Percentiles rank a stretch among this genome's conserved stretches.
phyloP scores from a whole-genome alignment of 1,140 invertebrate species.

The Drosophila pseudoobscura region DNA sequence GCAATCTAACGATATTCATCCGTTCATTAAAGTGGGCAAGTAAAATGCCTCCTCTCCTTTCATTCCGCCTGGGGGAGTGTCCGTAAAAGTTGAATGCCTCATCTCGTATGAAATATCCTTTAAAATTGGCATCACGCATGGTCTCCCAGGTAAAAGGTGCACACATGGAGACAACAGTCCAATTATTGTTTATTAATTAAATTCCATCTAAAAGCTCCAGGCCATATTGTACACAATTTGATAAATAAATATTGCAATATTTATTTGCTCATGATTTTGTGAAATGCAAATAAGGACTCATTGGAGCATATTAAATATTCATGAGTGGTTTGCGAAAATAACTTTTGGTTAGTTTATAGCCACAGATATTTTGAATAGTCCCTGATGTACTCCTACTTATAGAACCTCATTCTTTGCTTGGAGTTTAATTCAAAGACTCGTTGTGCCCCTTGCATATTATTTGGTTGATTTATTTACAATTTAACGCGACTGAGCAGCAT shows the following conservation, averaged over 20 bases:
- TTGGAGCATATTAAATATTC: background rate
- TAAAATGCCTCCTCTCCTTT: slow-evolving; percentile 16
- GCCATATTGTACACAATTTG: slow-evolving; percentile 7
- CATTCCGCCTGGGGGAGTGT: background rate
- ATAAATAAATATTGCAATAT: slow-evolving; percentile 8
- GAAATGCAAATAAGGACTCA: slow-evolving; percentile 8
- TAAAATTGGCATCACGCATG: slow-evolving; percentile 26
- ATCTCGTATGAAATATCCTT: slow-evolving; percentile 9
- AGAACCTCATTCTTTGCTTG: background rate
- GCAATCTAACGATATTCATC: slow-evolving; percentile 20
- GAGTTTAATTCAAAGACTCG: slow-evolving; percentile 1
- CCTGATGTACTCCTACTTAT: too few relatives aligned
- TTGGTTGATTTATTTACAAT: slow-evolving; percentile 9
- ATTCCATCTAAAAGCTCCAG: slow-evolving; percentile 1
- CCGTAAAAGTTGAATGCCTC: slow-evolving; percentile 21
- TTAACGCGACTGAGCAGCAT: background rate
- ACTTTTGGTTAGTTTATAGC: too few relatives aligned
- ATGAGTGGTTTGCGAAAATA: too few relatives aligned
- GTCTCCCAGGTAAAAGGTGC: slow-evolving; percentile 8
- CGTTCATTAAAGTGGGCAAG: slow-evolving; percentile 4
- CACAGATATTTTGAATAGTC: background rate
- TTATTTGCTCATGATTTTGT: background rate
- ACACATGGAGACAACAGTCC: too few relatives aligned
- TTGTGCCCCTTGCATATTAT: background rate
- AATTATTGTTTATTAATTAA: background rate